Conservation (phyloP, 2,888 invertebrate genomes). For the Agonopterix heracliana region DNA sequence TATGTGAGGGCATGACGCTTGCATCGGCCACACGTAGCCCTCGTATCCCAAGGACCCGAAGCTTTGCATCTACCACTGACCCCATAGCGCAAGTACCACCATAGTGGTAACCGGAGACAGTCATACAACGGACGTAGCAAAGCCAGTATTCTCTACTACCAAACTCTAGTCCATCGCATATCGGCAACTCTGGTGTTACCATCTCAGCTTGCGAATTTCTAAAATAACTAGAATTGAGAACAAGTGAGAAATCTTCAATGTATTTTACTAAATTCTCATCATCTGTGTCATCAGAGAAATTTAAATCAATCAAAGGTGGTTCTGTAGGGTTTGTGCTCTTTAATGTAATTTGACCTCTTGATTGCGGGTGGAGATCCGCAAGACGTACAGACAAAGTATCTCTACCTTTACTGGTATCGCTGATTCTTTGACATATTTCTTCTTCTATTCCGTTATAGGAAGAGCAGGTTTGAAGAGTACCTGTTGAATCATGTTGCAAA, state of each 20-base stretch:
- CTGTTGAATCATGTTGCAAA: slow-evolving; percentile 15
- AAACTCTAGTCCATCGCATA: slow-evolving; percentile 26
- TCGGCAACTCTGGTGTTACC: slow-evolving; percentile 11
- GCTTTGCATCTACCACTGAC: slow-evolving; percentile 77
- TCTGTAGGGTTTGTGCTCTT: slow-evolving; percentile 67
- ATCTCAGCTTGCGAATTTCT: slow-evolving; percentile 31
- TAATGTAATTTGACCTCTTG: slow-evolving; percentile 71
- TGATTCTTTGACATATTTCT: slow-evolving; percentile 21
- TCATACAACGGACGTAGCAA: slow-evolving; percentile 46
- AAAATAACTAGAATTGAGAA: slow-evolving; percentile 55
- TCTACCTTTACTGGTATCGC: slow-evolving; percentile 12
- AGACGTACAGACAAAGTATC: slow-evolving; percentile 13
- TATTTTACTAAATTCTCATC: slow-evolving; percentile 42
- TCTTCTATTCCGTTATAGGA: slow-evolving; percentile 16
- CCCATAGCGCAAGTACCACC: slow-evolving; percentile 49
- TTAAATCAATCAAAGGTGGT: slow-evolving; percentile 73
- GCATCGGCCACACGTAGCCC: slow-evolving; percentile 82
- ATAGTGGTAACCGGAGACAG: slow-evolving; percentile 76
- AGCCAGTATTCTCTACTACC: slow-evolving; percentile 37
- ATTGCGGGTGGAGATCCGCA: slow-evolving; percentile 50
- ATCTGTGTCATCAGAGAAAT: slow-evolving; percentile 69
- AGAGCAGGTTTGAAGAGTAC: slow-evolving; percentile 15
- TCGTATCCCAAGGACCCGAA: slow-evolving; percentile 78
- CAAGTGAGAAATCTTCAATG: slow-evolving; percentile 32
- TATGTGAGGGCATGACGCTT: slow-evolving; percentile 83